Evolutionary conservation across 1,140 invertebrate species (phyloP).

Genomic region (Chlorops oryzae): DNA sequence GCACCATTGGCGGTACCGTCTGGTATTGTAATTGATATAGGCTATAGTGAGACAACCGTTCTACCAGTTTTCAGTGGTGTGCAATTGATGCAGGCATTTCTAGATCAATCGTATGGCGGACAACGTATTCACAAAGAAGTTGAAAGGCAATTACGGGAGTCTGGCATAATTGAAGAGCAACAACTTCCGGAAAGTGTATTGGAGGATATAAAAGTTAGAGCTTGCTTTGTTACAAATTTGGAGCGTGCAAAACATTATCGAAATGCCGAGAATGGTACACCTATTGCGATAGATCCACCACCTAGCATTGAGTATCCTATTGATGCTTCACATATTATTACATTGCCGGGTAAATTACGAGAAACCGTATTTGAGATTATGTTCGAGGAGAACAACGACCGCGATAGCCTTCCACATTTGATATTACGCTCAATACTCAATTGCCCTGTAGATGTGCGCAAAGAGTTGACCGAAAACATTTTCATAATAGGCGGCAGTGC

Average conservation of each 20-base stretch:
- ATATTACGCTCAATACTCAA: conserved; percentile 73
- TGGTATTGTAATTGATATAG: conserved; percentile 79
- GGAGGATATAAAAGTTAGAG: conserved; percentile 67
- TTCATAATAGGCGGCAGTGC: conserved; percentile 77
- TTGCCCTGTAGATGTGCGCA: conserved; percentile 72
- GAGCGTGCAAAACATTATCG: conserved; percentile 60
- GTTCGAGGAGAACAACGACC: conserved; percentile 79
- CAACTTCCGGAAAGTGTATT: conserved; percentile 53
- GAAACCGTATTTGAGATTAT: conserved; percentile 76
- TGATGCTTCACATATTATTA: conserved; percentile 55
- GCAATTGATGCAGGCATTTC: conserved; percentile 71
- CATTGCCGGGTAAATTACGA: conserved; percentile 63
- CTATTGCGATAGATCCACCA: conserved; percentile 49
- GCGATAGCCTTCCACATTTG: conserved; percentile 75
- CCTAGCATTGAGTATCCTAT: conserved; percentile 68
- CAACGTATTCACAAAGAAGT: conserved; percentile 58
- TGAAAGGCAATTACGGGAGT: conserved; percentile 42
- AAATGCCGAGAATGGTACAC: conserved; percentile 47
- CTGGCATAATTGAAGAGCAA: conserved; percentile 48
- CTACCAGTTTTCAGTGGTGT: conserved; percentile 83
- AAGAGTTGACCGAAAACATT: conserved; percentile 70
- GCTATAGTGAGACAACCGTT: conserved; percentile 73
- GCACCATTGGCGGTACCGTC: conserved; percentile 70
- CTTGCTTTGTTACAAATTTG: conserved; percentile 77
- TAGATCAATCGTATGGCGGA: conserved; percentile 67